These are phyloP conservation scores for Laterallus jamaicensis DNA, from an alignment of 2,113 vertebrate genomes.

Conservation along the genomic window DNA sequence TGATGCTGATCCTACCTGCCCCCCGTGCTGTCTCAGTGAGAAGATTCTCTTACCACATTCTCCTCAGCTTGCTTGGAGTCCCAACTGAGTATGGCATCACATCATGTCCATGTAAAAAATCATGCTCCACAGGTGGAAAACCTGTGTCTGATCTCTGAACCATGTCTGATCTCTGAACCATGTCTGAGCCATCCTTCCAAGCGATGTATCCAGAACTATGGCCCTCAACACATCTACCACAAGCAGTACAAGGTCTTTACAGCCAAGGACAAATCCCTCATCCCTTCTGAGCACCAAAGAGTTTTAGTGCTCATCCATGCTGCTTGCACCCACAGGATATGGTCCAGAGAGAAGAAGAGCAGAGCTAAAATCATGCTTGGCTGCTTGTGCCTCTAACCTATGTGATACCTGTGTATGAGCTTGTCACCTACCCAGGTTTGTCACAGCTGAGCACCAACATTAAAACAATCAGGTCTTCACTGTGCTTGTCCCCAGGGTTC, in stretches of 20 bases:
- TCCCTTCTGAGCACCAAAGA: not conserved
- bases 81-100: not conserved
- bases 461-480: not conserved
- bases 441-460: not conserved
- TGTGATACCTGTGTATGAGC: not conserved
- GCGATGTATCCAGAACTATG: not conserved
- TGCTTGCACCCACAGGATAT: not conserved
- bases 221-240: rapidly evolving
- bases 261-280: not conserved
- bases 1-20: not conserved
- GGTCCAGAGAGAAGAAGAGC: not conserved
- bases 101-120: not conserved
- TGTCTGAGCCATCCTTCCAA: not conserved
- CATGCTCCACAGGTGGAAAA: not conserved
- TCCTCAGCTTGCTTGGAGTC: not conserved
- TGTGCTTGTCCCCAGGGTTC: not conserved
- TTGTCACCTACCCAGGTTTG: not conserved
- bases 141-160: not conserved
- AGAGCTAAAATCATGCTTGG: not conserved
- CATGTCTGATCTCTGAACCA: not conserved
- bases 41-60: not conserved
- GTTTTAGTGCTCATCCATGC: not conserved
- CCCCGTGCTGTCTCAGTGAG: not conserved
- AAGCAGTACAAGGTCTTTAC: not conserved
- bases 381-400: not conserved